Percentiles rank a stretch among this genome's conserved stretches.
Conservation (phyloP, 1,140 invertebrate genomes). For the Danaus plexippus region DNA sequence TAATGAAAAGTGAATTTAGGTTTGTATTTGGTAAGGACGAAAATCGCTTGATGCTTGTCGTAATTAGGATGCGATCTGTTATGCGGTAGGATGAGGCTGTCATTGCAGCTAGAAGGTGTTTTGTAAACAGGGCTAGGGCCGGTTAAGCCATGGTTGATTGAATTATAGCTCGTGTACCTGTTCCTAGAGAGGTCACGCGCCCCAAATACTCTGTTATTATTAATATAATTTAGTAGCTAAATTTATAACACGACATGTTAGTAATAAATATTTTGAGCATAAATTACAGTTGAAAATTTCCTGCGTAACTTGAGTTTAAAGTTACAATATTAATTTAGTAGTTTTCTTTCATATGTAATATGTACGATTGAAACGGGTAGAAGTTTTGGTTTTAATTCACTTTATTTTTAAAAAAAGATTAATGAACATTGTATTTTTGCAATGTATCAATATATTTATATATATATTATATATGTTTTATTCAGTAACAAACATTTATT, state of each 20-base stretch:
- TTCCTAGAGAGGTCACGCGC: slow-evolving; percentile 42
- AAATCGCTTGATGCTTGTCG: slow-evolving; percentile 15
- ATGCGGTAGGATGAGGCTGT: slow-evolving; percentile 33
- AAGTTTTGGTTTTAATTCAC: slow-evolving; percentile 4
- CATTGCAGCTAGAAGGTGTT: slow-evolving; percentile 42
- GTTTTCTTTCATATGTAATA: too few relatives aligned
- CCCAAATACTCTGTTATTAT: slow-evolving; percentile 25
- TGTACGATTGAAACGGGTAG: too few relatives aligned
- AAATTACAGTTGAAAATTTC: too few relatives aligned
- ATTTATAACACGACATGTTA: slow-evolving; percentile 26
- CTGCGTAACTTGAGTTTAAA: too few relatives aligned
- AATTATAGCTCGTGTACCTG: slow-evolving; percentile 62
- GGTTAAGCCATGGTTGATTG: slow-evolving; percentile 62
- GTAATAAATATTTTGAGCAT: slow-evolving; percentile 13
- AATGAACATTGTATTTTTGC: too few relatives aligned
- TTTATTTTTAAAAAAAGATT: too few relatives aligned
- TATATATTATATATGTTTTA: too few relatives aligned
- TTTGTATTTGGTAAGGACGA: slow-evolving; percentile 20
- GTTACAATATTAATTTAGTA: too few relatives aligned
- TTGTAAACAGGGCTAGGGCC: slow-evolving; percentile 56
- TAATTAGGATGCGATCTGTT: slow-evolving; percentile 29
- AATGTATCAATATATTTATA: too few relatives aligned
- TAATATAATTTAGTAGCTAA: slow-evolving; percentile 26
- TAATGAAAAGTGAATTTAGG: slow-evolving; percentile 7
- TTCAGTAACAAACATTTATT: background rate